Conservation (phyloP, 2,797 vertebrate genomes). For the Lemur catta region DNA sequence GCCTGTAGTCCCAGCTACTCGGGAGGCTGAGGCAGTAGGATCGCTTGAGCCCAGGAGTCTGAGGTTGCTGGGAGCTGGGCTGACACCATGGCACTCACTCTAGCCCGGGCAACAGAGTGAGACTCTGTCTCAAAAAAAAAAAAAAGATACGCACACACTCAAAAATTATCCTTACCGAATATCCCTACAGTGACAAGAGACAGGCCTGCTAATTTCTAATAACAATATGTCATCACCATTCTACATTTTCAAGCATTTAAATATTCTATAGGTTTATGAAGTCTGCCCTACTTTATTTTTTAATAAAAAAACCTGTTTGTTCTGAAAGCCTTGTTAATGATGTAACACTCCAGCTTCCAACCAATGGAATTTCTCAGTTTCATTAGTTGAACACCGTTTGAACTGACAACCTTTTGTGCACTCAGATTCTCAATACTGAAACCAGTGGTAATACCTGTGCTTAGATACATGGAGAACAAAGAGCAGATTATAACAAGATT, state of each 20-base stretch:
- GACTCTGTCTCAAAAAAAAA: too few relatives aligned
- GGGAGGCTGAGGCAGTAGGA: too few relatives aligned
- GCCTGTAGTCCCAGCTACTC: too few relatives aligned
- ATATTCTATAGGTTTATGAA: neutral
- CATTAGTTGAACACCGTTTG: conserved; percentile 53
- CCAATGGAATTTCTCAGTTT: neutral
- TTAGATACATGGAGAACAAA: conserved; percentile 71
- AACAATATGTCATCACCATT: neutral
- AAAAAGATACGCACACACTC: neutral
- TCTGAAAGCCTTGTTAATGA: conserved; percentile 11
- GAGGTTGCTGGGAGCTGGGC: too few relatives aligned
- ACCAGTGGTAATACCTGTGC: conserved; percentile 58
- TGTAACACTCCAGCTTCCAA: conserved; percentile 9
- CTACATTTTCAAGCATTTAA: conserved; percentile 13
- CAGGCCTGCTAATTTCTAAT: neutral
- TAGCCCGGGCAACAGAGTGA: too few relatives aligned
- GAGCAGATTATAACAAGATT: conserved; percentile 51
- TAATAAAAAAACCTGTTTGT: conserved; percentile 36
- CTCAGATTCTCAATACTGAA: conserved; percentile 53
- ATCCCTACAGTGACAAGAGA: neutral
- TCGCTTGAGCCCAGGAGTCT: too few relatives aligned
- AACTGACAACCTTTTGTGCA: conserved; percentile 64
- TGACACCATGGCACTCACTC: too few relatives aligned
- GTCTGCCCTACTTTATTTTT: neutral
- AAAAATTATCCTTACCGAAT: neutral